Base-by-base conservation (phyloP, 2,888 invertebrate species). In the Baronia brevicornis region DNA sequence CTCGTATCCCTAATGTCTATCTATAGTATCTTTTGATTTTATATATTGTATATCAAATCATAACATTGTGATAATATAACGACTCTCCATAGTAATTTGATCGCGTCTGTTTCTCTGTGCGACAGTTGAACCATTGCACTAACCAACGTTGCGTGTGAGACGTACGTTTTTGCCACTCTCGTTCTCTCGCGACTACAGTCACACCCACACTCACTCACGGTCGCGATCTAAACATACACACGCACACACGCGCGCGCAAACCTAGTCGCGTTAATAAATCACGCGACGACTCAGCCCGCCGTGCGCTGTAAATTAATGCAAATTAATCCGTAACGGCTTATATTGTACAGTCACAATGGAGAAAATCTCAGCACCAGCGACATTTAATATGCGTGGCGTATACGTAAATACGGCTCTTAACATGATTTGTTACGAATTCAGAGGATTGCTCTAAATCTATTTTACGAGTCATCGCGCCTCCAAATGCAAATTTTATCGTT, bases 181-280 rank as follows among this genome's bases (percentile, higher is more conserved):
- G n/a, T n/a, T n/a, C n/a, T n/a, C n/a, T n/a, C n/a, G n/a, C n/a
- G n/a, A n/a, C n/a, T n/a, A n/a, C n/a, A n/a, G n/a, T n/a, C n/a
- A n/a, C n/a, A n/a, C n/a, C n/a, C n/a, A n/a, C n/a, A n/a, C n/a
- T n/a, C n/a, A n/a, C n/a, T n/a, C n/a, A n/a, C n/a, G n/a, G n/a
- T 43, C 41, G 36, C 36, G 35, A 36, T 33, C 38, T 34, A 41
- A 44, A 45, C 48, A 43, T 39, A 29, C 35, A 43, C 38, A 41
- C 39, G 30, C 35, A 24, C 33, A 18, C 5, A 12, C 23, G 23
- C 36, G 5, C 6, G 14, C 8, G 12, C 7, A 7, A 11, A 23
- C 4, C 12, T 6, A 4, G 20, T 13, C 8, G 27, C 27, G n/a
- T 18, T 27, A 15, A 28, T 21, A 28, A 21, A 28, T 28, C 9